Base-by-base conservation (phyloP, 2,888 invertebrate species). In the Nomada flava region DNA sequence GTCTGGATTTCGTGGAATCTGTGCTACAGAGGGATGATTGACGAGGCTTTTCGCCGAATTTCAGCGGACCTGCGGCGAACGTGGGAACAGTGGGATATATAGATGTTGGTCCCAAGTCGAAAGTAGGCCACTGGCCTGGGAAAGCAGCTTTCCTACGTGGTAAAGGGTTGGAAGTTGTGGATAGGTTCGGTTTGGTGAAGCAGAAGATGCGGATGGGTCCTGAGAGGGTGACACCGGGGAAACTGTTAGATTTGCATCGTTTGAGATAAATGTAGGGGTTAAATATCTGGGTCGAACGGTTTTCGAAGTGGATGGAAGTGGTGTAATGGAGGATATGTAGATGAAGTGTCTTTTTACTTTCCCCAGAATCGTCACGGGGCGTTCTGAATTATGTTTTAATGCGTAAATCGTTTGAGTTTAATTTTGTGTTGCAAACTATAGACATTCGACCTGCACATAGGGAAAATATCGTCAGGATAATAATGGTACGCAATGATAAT, bases 1-100 rank as follows among this genome's bases (percentile, higher is more conserved):
- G 29, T 7, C 36, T 36, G 36, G 36, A 36, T 7, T 77, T 77
- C 76, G 77, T 52, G 77, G 77, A 77, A 77, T 64, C 29, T 65
- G 15, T 20, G 42, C 13, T 20, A 20, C 29, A 13, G 36, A 50
- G 65, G 64, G 76, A 77, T 76, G 77, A 77, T 77, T 65, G 77
- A 77, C 76, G 77, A 77, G 77, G 76, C 50, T 52, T 76, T 76
- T 77, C 77, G 65, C n/a, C 76, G 76, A 77, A 77, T 26, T 47
- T n/a, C 18, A 13, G 15, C 15, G 42, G 26, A 44, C 26, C 29
- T 1, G 2, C 2, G 44, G 29, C 20, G 68, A 73, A 57, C 50
- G 59, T 69, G 70, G 70, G 50, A 70, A 70, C 20, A 29, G 23
- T 9, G 55, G 15, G 26, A 13, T 1, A 10, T 15, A 47, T 29